Conservation (phyloP, 92 coral and sea anemone species). For the Anthopleura xanthogrammica region DNA sequence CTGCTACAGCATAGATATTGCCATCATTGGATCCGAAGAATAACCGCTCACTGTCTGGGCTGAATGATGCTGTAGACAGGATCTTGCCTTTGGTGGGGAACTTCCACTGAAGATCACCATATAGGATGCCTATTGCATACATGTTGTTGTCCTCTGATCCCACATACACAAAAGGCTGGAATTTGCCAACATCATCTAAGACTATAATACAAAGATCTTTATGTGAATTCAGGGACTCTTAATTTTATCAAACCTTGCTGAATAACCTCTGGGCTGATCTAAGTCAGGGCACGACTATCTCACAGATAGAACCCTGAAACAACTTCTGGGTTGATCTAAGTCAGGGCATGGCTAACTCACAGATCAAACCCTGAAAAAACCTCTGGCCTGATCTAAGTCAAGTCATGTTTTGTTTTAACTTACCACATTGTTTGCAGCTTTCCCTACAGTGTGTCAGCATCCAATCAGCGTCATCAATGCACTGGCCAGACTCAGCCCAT, state of each 20-base stretch:
- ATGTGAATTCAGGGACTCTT: no score
- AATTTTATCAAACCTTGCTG: no score
- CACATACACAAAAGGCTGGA: conserved; percentile 54
- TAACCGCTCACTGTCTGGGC: conserved; percentile 59
- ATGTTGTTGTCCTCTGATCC: conserved; percentile 82
- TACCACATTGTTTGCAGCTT: conserved; percentile 78
- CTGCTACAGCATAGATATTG: conserved; percentile 51
- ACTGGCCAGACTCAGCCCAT: conserved; percentile 64
- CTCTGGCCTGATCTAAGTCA: no score
- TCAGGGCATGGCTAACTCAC: no score
- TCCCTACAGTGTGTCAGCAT: conserved; percentile 76
- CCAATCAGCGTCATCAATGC: conserved; percentile 64
- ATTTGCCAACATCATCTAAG: conserved; percentile 19
- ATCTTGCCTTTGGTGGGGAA: conserved; percentile 68
- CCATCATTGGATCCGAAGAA: conserved; percentile 79
- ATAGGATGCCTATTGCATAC: conserved; percentile 57
- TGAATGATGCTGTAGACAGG: conserved; percentile 61
- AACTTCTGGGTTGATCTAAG: no score
- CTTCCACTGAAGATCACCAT: conserved; percentile 69
- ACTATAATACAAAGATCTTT: conserved; percentile 10
- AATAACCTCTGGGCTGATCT: no score
- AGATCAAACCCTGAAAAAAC: no score
- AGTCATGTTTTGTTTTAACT: conserved; percentile 5
- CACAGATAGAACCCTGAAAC: no score
- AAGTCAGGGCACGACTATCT: no score